Conservation (phyloP, 2,113 vertebrate species). For the Nansenia antarctica region DNA sequence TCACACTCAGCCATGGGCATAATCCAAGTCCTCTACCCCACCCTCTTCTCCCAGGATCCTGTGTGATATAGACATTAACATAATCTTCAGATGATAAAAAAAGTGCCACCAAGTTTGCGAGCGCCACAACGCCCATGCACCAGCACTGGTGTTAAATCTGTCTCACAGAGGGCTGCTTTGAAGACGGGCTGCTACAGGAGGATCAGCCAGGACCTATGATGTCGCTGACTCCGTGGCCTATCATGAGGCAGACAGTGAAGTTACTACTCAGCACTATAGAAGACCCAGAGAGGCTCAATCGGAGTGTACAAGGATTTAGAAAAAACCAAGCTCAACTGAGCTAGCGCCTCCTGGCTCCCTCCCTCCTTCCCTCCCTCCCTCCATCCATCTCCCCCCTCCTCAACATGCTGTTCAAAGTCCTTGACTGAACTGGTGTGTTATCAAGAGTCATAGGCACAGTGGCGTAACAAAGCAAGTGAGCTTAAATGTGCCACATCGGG, state of each 20-base stretch:
- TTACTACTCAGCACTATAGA: neutral
- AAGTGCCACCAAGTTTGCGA: neutral
- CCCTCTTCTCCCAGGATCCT: neutral
- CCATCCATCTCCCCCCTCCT: neutral
- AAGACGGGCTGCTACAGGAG: neutral
- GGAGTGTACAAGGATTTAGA: neutral
- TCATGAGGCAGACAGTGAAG: neutral
- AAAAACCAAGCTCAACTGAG: neutral
- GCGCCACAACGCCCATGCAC: neutral
- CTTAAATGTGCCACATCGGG: neutral
- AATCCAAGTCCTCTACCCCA: neutral
- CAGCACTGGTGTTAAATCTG: neutral
- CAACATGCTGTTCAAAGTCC: neutral
- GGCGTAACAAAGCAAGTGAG: neutral
- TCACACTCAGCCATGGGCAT: neutral
- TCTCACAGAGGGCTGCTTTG: neutral
- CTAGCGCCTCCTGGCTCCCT: neutral
- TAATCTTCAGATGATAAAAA: neutral
- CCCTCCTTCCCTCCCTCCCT: neutral
- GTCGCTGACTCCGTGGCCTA: neutral
- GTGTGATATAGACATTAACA: neutral
- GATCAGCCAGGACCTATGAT: neutral
- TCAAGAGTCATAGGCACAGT: neutral
- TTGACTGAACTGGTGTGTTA: neutral
- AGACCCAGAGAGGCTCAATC: neutral